Evolutionary conservation across 2,797 vertebrate species (phyloP).

Genomic region (Sarcoramphus papa): DNA sequence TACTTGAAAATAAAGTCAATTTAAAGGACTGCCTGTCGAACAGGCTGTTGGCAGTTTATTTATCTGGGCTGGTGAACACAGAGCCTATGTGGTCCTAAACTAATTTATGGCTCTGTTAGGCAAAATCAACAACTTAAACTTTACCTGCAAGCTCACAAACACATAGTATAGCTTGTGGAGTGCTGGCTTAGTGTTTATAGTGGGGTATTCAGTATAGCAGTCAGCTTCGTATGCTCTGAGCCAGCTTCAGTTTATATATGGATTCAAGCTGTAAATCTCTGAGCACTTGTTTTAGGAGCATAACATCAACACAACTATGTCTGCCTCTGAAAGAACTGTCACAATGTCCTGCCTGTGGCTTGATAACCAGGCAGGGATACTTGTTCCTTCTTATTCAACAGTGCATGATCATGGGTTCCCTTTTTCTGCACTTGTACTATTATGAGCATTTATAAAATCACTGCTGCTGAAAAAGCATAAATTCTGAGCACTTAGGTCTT

Average conservation of each 20-base stretch:
- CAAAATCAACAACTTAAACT: slow-evolving; percentile 18
- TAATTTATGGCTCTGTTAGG: neutral
- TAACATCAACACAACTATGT: neutral
- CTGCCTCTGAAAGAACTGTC: neutral
- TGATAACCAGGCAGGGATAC: neutral
- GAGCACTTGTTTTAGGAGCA: neutral
- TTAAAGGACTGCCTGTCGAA: neutral
- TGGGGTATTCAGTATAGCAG: neutral
- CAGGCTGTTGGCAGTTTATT: neutral
- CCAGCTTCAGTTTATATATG: neutral
- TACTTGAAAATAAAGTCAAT: neutral
- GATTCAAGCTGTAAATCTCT: neutral
- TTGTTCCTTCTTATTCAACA: neutral
- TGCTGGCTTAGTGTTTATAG: neutral
- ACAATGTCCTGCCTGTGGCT: neutral
- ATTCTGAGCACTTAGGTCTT: neutral
- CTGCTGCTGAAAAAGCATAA: neutral
- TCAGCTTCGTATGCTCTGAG: neutral
- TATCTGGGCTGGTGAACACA: neutral
- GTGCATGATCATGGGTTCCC: neutral
- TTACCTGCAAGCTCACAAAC: neutral
- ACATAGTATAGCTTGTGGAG: neutral
- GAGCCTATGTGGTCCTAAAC: neutral
- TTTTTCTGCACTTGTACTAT: neutral
- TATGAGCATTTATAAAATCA: neutral